Evolutionary conservation across 2,888 invertebrate genomes (phyloP).

Genomic region (Abrostola tripartita): DNA sequence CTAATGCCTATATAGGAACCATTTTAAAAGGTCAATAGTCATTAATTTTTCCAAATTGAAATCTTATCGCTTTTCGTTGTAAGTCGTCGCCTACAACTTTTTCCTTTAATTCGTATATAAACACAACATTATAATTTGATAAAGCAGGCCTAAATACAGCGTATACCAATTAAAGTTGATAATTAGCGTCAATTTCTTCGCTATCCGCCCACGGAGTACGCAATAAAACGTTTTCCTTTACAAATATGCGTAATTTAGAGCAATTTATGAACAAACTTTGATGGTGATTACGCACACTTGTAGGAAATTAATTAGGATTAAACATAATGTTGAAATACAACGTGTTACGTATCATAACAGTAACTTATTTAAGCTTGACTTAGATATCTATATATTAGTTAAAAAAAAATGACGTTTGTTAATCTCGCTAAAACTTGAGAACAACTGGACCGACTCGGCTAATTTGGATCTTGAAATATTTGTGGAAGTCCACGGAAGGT

Average conservation of each 20-base stretch:
- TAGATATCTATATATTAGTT: too few relatives aligned
- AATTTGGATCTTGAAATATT: too few relatives aligned
- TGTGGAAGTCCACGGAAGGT: too few relatives aligned
- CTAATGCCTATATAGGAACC: constrained; percentile 20
- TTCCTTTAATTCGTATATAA: constrained; percentile 10
- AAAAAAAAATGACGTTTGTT: too few relatives aligned
- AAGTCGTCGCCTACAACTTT: constrained; percentile 24
- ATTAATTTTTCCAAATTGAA: constrained; percentile 28
- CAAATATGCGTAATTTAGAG: not conserved
- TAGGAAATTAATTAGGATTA: too few relatives aligned
- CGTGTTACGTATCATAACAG: too few relatives aligned
- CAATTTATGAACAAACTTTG: not conserved
- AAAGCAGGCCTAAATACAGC: constrained; percentile 8
- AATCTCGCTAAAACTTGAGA: too few relatives aligned
- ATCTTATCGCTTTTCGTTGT: constrained; percentile 16
- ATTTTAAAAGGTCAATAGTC: constrained; percentile 34
- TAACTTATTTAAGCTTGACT: too few relatives aligned
- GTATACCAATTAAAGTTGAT: constrained; percentile 12
- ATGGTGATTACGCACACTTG: not conserved
- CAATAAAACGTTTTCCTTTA: constrained; percentile 15
- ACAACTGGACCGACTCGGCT: too few relatives aligned
- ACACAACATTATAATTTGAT: not conserved
- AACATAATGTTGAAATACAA: too few relatives aligned
- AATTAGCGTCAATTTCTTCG: constrained; percentile 12
- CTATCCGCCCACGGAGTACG: constrained; percentile 22